Conservation (phyloP, 2,888 invertebrate genomes). For the Leptopilina syphax region DNA sequence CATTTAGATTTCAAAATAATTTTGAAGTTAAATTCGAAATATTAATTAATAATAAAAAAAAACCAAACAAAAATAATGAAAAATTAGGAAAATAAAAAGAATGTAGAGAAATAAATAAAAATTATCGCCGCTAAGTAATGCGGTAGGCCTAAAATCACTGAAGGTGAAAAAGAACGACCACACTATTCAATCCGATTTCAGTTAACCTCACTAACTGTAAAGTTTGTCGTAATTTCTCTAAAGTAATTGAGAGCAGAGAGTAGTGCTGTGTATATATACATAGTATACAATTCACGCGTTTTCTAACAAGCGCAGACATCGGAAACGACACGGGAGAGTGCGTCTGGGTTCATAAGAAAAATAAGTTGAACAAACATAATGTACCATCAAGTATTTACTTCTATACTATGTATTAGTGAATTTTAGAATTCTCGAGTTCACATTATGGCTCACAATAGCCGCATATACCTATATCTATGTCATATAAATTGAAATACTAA, state of each 20-base stretch:
- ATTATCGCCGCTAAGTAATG: no score
- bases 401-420: constrained; percentile 3
- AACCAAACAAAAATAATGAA: no score
- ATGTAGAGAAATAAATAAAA: no score
- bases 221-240: constrained; percentile 54
- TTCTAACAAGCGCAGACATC: constrained; percentile 59
- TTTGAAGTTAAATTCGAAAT: no score
- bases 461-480: no score
- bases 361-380: constrained; percentile 45
- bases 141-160: no score
- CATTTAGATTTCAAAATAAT: no score
- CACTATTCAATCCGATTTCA: not conserved
- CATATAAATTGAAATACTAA: constrained; percentile 12
- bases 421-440: constrained; percentile 5
- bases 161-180: not conserved
- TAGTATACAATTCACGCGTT: constrained; percentile 55
- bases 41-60: no score
- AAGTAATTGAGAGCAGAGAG: constrained; percentile 63
- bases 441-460: not conserved
- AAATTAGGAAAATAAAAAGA: no score
- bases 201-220: constrained; percentile 21
- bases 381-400: not conserved
- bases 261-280: no score
- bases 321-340: constrained; percentile 58
- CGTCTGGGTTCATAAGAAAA: constrained; percentile 49